phyloP scores from a whole-genome alignment of 2,113 vertebrate species.

The Daubentonia madagascariensis region DNA sequence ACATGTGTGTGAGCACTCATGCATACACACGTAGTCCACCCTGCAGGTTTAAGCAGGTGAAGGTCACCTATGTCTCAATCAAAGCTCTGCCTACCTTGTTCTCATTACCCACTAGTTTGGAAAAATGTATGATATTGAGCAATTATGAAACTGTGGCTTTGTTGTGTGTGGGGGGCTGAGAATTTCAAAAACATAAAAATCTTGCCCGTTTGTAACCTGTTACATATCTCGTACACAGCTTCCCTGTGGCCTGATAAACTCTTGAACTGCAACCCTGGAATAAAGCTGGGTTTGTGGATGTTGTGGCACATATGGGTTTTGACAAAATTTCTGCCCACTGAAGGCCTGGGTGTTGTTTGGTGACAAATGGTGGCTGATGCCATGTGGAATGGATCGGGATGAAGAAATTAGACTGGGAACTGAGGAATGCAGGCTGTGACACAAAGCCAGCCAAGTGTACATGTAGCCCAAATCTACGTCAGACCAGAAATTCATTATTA shows the following conservation, averaged over 20 bases:
- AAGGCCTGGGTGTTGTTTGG: not conserved
- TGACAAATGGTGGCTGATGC: not conserved
- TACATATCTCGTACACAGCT: not conserved
- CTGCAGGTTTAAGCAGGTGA: not conserved
- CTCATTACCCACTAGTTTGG: not conserved
- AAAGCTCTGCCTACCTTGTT: not conserved
- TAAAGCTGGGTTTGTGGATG: not conserved
- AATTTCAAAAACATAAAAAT: not conserved
- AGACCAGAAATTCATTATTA: not conserved
- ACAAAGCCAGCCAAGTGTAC: not conserved
- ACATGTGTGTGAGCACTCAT: rapidly evolving
- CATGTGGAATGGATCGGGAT: not conserved
- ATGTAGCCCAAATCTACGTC: not conserved
- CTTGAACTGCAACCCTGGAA: not conserved
- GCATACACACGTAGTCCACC: not conserved
- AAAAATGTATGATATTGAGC: not conserved
- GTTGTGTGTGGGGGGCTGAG: not conserved
- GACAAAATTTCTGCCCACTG: not conserved
- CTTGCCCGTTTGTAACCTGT: not conserved
- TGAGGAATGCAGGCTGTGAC: not conserved
- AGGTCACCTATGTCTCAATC: not conserved
- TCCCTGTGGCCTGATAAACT: not conserved
- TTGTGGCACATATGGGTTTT: not conserved
- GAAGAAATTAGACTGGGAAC: not conserved
- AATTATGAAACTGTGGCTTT: not conserved